A percentile compares a stretch with the other conserved stretches of the same genome.
Conservation (phyloP, 2,113 vertebrate genomes). For the Scolopax mira region DNA sequence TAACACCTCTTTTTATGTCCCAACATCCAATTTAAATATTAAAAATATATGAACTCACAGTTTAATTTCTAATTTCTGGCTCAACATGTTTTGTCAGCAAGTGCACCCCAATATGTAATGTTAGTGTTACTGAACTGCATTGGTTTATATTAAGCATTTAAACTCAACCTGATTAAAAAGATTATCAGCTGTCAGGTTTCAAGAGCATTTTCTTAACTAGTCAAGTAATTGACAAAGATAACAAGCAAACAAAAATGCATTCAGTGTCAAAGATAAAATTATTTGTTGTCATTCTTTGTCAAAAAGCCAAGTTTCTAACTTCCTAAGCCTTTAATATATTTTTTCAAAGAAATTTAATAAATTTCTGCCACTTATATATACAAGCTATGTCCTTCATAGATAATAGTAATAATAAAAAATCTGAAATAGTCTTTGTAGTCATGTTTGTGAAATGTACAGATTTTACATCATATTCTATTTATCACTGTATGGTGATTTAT, state of each 20-base stretch:
- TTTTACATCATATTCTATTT: not conserved
- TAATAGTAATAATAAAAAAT: too few relatives aligned
- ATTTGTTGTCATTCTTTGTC: not conserved
- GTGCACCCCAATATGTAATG: not conserved
- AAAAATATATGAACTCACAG: not conserved
- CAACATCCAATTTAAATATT: not conserved
- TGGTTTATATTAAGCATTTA: not conserved
- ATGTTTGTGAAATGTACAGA: accelerated
- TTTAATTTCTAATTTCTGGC: not conserved
- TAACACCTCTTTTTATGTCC: not conserved
- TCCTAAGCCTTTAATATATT: not conserved
- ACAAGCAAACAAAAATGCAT: not conserved
- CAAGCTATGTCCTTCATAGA: not conserved
- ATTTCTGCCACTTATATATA: not conserved
- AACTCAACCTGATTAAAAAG: not conserved
- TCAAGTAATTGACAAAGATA: not conserved
- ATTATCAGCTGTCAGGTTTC: not conserved
- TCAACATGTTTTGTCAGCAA: not conserved
- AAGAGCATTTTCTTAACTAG: not conserved
- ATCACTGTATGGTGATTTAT: not conserved
- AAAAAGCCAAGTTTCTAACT: not conserved
- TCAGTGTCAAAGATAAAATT: not conserved
- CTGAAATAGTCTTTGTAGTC: not conserved
- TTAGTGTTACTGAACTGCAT: not conserved
- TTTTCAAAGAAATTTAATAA: not conserved